Base-by-base conservation (phyloP, 1,140 invertebrate species). In the Panagrolaimus sp. region DNA sequence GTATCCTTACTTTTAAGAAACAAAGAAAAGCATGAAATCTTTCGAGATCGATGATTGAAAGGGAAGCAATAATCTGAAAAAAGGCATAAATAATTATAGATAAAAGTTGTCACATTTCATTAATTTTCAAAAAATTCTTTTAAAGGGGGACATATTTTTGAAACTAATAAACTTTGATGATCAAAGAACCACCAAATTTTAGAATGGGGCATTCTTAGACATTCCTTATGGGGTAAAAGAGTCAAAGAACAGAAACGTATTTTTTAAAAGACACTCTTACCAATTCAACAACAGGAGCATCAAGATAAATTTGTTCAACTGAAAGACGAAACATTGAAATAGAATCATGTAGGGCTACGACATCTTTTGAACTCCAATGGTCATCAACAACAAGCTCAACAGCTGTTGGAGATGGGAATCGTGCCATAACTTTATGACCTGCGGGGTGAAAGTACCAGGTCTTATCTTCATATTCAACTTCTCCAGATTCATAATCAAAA, bases 11-110 rank as follows among this genome's bases (percentile, higher is more conserved):
- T 7, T 79, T 79, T 61, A 79, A 72, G 66, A 71, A 79, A 57
- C 78, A 79, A 31, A 74, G 77, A 64, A 78, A 82, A 9, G 78
- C 78, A 61, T 77, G 82, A 80, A 80, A 79, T 5, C 79, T 69
- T 45, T 79, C 70, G 68, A 79, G 64, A 53, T 82, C 78, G n/a
- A 79, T 67, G 9, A 68, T 61, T 20, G 78, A 80, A 25, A 82
- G 66, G 25, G 65, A 72, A 13, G 76, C 78, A 14, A 82, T 72
- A 9, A 79, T 66, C 78, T 82, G 65, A 38, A 75, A 74, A 62
- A 43, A 38, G n/a, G n/a, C n/a, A n/a, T n/a, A 38, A 4, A 38
- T 38, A 38, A 4, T 38, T 4, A 38, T 38, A 38, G n/a, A n/a
- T n/a, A 38, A 7, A 38, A 38, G 2, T 38, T 38, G 31, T 38